Conservation (phyloP, 2,113 vertebrate species). For the Gracilinanus agilis region DNA sequence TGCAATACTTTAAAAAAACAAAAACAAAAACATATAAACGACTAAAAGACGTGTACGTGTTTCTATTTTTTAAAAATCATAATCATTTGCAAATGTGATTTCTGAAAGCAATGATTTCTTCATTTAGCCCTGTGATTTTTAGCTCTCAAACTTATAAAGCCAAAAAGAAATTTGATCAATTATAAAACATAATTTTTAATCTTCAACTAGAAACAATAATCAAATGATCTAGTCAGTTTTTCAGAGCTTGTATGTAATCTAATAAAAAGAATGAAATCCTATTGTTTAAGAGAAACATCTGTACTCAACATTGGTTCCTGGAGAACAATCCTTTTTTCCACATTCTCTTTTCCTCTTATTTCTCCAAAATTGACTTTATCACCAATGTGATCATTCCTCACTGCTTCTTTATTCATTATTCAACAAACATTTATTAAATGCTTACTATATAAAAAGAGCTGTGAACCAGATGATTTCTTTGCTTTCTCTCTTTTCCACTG, state of each 20-base stretch:
- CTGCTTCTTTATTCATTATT: background rate
- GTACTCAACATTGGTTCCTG: background rate
- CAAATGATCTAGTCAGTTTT: constrained; percentile 36
- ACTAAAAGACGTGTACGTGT: constrained; percentile 76
- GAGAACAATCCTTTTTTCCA: constrained; percentile 12
- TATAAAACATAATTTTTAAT: constrained; percentile 50
- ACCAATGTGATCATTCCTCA: constrained; percentile 21
- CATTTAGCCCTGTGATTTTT: background rate
- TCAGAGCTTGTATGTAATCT: constrained; percentile 51
- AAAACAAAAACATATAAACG: constrained; percentile 72
- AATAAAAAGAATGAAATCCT: constrained; percentile 39
- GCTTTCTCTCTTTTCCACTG: constrained; percentile 27
- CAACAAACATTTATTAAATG: background rate
- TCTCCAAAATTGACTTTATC: constrained; percentile 30
- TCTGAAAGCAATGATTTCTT: constrained; percentile 12
- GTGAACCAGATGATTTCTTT: background rate
- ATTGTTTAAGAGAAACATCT: constrained; percentile 28
- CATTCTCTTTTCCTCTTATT: constrained; percentile 18
- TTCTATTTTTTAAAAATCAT: constrained; percentile 74
- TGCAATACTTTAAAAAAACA: constrained; percentile 87
- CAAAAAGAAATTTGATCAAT: constrained; percentile 15
- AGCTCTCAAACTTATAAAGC: background rate
- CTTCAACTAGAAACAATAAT: constrained; percentile 45
- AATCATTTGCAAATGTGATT: constrained; percentile 61
- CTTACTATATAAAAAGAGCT: background rate